Conservation (phyloP, 2,888 invertebrate species). For the Coremacera marginata region DNA sequence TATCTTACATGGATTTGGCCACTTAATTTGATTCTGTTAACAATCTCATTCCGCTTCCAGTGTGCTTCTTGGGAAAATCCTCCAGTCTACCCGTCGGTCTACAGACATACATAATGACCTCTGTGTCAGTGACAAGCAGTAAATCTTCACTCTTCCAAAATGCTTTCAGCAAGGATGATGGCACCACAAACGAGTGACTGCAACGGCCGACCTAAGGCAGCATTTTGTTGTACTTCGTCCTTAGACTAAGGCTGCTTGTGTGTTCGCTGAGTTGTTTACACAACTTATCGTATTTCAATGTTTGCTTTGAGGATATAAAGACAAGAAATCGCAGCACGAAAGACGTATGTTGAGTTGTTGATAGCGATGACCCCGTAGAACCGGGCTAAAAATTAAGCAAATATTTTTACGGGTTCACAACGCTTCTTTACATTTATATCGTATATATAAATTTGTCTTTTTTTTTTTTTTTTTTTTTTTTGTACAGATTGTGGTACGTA, state of each 20-base stretch:
- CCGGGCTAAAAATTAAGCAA: neutral
- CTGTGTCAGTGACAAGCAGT: constrained; percentile 27
- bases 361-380: constrained; percentile 9
- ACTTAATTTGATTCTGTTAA: constrained; percentile 23
- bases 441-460: too few relatives aligned
- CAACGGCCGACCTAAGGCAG: neutral
- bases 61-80: neutral
- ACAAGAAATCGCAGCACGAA: neutral
- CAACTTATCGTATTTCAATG: constrained; percentile 34
- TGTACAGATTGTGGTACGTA: too few relatives aligned
- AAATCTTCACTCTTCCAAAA: constrained; percentile 22
- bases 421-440: too few relatives aligned
- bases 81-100: neutral
- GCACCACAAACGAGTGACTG: constrained; percentile 21
- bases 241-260: neutral
- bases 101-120: neutral
- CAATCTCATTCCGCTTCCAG: constrained; percentile 13
- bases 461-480: too few relatives aligned
- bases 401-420: neutral
- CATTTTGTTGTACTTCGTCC: neutral
- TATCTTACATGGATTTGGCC: constrained; percentile 22
- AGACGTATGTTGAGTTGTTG: constrained; percentile 28
- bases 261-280: constrained; percentile 26
- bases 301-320: constrained; percentile 5
- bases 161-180: neutral